A percentile compares a stretch with the other conserved stretches of the same genome.
Evolutionary conservation across 2,888 invertebrate genomes (phyloP).

Genomic region (Leucoma salicis): DNA sequence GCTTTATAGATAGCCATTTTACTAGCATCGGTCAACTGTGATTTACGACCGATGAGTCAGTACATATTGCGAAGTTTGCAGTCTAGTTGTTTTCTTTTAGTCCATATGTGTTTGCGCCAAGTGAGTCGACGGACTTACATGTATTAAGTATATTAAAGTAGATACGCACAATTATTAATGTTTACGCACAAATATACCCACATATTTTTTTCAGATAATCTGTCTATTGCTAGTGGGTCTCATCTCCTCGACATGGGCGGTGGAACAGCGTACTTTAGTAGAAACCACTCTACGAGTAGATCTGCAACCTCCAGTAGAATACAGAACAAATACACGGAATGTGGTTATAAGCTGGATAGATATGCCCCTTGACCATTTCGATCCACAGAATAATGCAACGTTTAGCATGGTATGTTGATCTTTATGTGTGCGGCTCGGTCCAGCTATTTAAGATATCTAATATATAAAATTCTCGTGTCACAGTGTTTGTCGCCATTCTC

Average conservation of each 20-base stretch:
- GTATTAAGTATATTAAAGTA: no score
- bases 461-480: no score
- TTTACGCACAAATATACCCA: no score
- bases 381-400: conserved; percentile 70
- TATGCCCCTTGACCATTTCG: conserved; percentile 83
- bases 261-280: conserved; percentile 30
- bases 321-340: conserved; percentile 22
- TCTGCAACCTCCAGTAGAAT: conserved; percentile 66
- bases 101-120: no score
- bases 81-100: no score
- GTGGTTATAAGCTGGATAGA: conserved; percentile 68
- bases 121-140: no score
- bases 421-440: background rate
- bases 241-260: conserved; percentile 38
- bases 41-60: no score
- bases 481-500: no score
- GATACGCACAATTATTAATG: no score
- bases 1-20: no score
- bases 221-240: conserved; percentile 33
- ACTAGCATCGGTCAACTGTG: no score
- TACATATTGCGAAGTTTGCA: no score
- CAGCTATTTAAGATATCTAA: background rate
- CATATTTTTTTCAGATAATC: conserved; percentile 46
- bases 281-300: conserved; percentile 59
- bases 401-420: conserved; percentile 80